phyloP scores from a whole-genome alignment of 2,113 vertebrate genomes.

The Copsychus sechellarum region DNA sequence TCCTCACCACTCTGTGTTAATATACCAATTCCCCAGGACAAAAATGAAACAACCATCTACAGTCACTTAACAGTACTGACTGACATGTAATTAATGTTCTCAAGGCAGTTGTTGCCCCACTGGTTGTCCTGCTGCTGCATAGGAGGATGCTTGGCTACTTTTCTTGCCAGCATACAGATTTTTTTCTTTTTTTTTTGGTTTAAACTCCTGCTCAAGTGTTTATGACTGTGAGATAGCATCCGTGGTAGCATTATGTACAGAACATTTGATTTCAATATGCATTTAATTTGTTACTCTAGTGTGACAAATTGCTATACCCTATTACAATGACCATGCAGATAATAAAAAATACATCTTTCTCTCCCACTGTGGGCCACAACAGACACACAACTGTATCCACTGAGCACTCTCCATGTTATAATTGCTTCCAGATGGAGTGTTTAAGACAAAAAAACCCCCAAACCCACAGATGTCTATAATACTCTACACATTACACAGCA shows the following conservation, averaged over 20 bases:
- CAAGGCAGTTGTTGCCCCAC: not conserved
- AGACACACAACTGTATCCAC: not conserved
- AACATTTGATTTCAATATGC: not conserved
- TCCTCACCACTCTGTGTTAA: not conserved
- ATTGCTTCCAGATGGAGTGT: not conserved
- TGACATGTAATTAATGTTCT: not conserved
- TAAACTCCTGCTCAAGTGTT: not conserved
- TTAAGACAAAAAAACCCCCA: not conserved
- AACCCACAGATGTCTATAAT: not conserved
- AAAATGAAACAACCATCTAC: not conserved
- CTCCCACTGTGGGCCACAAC: not conserved
- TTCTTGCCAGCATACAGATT: not conserved
- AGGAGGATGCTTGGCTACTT: not conserved
- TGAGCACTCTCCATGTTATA: not conserved
- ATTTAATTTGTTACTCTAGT: not conserved
- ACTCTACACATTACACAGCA: not conserved
- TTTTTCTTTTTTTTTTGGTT: not conserved
- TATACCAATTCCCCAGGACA: not conserved
- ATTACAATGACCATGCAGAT: accelerated
- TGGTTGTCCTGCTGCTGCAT: not conserved
- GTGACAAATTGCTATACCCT: not conserved
- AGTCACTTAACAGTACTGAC: accelerated
- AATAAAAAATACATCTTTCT: not conserved
- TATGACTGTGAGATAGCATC: not conserved
- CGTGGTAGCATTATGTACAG: not conserved